phyloP scores from a whole-genome alignment of 92 coral and sea anemone genomes.

The Pocillopora grandis region DNA sequence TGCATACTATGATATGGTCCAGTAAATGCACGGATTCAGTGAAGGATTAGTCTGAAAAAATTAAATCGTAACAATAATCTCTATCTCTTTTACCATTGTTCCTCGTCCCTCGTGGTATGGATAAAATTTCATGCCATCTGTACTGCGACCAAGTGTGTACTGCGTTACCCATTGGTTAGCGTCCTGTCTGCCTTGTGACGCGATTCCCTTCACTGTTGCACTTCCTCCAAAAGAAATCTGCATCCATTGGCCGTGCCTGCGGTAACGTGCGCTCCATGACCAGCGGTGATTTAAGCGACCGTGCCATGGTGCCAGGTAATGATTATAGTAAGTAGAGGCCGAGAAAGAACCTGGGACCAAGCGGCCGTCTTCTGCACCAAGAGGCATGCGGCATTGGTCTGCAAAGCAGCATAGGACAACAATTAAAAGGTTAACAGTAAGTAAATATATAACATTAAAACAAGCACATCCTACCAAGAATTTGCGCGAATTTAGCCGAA shows the following conservation, averaged over 20 bases:
- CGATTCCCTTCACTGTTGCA: constrained; percentile 34
- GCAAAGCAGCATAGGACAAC: neutral
- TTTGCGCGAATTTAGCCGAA: too few species aligned
- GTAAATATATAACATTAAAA: neutral
- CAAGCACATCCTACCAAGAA: too few species aligned
- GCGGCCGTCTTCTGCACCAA: constrained; percentile 76
- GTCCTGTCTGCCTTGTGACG: constrained; percentile 45
- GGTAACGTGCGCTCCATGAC: constrained; percentile 64
- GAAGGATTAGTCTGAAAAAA: neutral
- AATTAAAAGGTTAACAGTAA: neutral
- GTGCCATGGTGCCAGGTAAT: constrained; percentile 60
- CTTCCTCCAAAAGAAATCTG: constrained; percentile 53
- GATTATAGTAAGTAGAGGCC: constrained; percentile 58
- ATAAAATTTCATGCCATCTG: constrained; percentile 25
- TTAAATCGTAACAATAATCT: neutral
- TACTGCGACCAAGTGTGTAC: constrained; percentile 36
- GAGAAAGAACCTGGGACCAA: constrained; percentile 60
- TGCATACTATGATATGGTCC: too few species aligned
- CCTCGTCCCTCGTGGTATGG: constrained; percentile 26
- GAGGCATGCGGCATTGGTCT: constrained; percentile 75
- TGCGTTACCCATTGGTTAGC: constrained; percentile 36
- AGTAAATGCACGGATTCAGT: neutral
- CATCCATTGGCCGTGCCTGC: constrained; percentile 43
- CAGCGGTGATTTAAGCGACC: constrained; percentile 56
- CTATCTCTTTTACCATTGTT: constrained; percentile 15